A percentile compares a stretch with the other conserved stretches of the same genome.
Conservation (phyloP, 2,797 vertebrate species). For the Oryzias dopingdopingensis region DNA sequence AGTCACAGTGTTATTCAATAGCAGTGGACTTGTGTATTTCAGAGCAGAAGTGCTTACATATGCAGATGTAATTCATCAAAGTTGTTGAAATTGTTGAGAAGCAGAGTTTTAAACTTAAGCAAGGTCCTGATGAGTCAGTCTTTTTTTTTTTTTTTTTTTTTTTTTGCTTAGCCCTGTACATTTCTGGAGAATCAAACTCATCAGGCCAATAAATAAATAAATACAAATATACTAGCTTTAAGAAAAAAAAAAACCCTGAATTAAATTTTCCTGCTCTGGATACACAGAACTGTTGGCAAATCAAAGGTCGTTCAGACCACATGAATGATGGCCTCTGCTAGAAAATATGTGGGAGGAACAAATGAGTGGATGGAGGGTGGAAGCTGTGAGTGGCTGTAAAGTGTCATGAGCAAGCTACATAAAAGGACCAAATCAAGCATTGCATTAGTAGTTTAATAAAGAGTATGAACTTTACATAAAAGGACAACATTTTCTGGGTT, state of each 20-base stretch:
- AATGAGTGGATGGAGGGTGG: slow-evolving; percentile 3
- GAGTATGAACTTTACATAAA: neutral
- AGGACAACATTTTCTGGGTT: neutral
- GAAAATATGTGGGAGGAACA: slow-evolving; percentile 37
- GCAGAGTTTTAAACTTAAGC: neutral
- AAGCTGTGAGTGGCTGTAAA: slow-evolving; percentile 4
- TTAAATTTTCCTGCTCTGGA: slow-evolving; percentile 39
- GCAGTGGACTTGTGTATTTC: neutral
- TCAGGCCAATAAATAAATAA: neutral
- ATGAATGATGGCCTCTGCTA: slow-evolving; percentile 41
- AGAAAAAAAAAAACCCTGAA: slow-evolving; percentile 18
- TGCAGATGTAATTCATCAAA: slow-evolving; percentile 5
- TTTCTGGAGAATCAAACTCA: no score
- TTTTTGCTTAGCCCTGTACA: no score
- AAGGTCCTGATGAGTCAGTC: neutral
- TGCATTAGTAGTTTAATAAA: slow-evolving; percentile 6
- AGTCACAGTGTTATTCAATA: neutral
- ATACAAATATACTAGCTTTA: slow-evolving; percentile 25
- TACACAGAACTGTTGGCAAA: slow-evolving; percentile 37
- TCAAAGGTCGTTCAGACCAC: slow-evolving; percentile 32
- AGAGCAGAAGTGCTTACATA: neutral
- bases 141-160: neutral
- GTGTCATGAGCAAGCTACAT: slow-evolving; percentile 14
- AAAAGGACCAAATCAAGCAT: slow-evolving; percentile 10
- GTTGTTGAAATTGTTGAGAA: slow-evolving; percentile 6